Evolutionary conservation across 2,113 vertebrate species (phyloP), one percentile per base, ranked within the genome.

Genomic region (Chionomys nivalis): DNA sequence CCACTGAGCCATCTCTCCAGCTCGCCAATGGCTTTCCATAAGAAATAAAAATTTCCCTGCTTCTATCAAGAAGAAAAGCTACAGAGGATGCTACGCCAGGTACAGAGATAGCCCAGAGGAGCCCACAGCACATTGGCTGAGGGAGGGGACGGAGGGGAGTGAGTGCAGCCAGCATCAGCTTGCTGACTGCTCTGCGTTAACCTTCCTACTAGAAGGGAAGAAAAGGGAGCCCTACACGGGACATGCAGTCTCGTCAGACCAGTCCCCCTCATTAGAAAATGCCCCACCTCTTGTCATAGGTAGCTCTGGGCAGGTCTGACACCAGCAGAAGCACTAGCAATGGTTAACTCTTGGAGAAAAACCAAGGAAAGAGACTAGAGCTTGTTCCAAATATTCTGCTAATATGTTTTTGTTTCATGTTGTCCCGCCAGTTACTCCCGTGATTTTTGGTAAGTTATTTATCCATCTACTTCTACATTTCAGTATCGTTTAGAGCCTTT

Each of bases 381-480:
- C 63, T 82, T 83, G 44, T 78, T 82, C 16, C 61, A 26, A 91
- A 94, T 91, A 47, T 58, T 91, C 28, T 88, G 23, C 91, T 93
- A 94, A 94, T 68, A 23, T 33, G n/a, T 93, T 87, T 97, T 93
- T 95, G 14, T 97, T 97, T 97, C 83, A 78, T 95, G 47, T 90
- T 91, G 5, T 95, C 88, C 87, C 93, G 63, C 87, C 94, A 90
- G 97, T 93, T 91, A n/a, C 87, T 90, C 68, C 61, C 58, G 3
- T 92, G 73, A 92, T 95, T 90, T 8, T 94, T 79, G 95, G 95
- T 97, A 97, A 97, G 90, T 97, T 91, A 72, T 63, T 44, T 65
- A 65, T 44, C 82, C 39, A 63, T 89, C n/a, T 92, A 52, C 86
- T 92, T 87, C 39, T 94, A 82, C 77, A 94, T 61, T 85, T 17